Evolutionary conservation across 2,888 invertebrate species (phyloP).

Genomic region (Clanis bilineata): DNA sequence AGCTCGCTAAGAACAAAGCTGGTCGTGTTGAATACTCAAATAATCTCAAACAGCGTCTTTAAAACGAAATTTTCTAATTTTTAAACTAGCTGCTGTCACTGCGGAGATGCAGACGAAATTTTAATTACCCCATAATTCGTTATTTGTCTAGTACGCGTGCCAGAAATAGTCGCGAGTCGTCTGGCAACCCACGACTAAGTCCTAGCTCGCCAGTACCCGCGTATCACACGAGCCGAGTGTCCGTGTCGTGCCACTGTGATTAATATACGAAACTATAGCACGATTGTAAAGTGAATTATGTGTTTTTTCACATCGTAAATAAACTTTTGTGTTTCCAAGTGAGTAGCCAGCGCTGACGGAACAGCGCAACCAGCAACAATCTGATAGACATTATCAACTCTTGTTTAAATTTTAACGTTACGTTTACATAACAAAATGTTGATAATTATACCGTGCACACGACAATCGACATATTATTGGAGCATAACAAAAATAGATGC

Average conservation of each 20-base stretch:
- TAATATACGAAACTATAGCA: conserved; percentile 11
- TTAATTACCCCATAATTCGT: conserved; percentile 13
- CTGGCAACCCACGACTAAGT: conserved; percentile 10
- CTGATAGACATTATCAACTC: background rate
- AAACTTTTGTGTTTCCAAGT: conserved; percentile 6
- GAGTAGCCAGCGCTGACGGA: background rate
- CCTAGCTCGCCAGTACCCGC: conserved; percentile 17
- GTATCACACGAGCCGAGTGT: conserved; percentile 3
- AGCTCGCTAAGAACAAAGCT: background rate
- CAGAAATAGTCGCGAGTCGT: conserved; percentile 6
- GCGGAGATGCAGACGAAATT: conserved; percentile 5
- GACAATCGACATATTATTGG: background rate
- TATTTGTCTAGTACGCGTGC: conserved; percentile 8
- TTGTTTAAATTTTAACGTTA: background rate
- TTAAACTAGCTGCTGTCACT: background rate
- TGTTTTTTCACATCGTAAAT: conserved; percentile 11
- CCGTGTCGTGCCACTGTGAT: conserved; percentile 3
- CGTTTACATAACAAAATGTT: conserved; percentile 11
- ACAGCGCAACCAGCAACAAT: background rate
- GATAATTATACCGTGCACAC: background rate
- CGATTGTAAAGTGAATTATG: conserved; percentile 8
- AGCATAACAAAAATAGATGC: background rate
- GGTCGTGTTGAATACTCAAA: background rate
- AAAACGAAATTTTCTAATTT: background rate
- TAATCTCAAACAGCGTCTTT: background rate